Evolutionary conservation across 2,888 invertebrate species (phyloP), one percentile per base, ranked within the genome.

Genomic region (Lepeophtheirus nordmannii): DNA sequence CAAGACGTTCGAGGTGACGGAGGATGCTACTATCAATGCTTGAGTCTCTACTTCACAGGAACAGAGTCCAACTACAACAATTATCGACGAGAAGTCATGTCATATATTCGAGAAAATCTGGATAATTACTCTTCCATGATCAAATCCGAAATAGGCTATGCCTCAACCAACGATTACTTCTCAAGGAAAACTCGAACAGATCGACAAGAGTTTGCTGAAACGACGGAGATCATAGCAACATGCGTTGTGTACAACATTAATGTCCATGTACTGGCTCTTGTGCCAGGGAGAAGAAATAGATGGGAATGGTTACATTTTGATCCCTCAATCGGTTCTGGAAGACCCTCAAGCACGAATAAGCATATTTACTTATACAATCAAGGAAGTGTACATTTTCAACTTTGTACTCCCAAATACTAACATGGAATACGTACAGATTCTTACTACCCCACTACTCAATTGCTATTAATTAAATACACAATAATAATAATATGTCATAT

Each of bases 291-390:
- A 40, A 39, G 62, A 2, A 40, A 20, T 11, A 30, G 30, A 30
- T 62, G 62, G 62, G 62, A 62, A 7, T 62, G 62, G 62, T 41
- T 62, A n/a, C 62, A 62, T n/a, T 62, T 62, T 39, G 62, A 62
- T 30, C 62, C 62, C 40, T 40, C 40, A 20, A 62, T 62, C 17
- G 62, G 62, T 9, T 39, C 62, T 8, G 62, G 62, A 11, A 62
- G n/a, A 17, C 62, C 62, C 7, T 40, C 40, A 11, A 39, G 10
- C 17, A 41, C 62, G 11, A 22, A 17, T 17, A 37, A 41, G 39
- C 40, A 62, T 39, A 40, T 62, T 40, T 62, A 62, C 23, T 41
- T 62, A 17, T 62, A 62, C 62, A 62, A 62, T 23, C 62, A 62
- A 39, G 62, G 62, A 38, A 62, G 62, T 40, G 62, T 62, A 20